Percentiles rank a stretch among this genome's conserved stretches.
Conservation (phyloP, 2,113 vertebrate species). For the Halcyon malimbica region DNA sequence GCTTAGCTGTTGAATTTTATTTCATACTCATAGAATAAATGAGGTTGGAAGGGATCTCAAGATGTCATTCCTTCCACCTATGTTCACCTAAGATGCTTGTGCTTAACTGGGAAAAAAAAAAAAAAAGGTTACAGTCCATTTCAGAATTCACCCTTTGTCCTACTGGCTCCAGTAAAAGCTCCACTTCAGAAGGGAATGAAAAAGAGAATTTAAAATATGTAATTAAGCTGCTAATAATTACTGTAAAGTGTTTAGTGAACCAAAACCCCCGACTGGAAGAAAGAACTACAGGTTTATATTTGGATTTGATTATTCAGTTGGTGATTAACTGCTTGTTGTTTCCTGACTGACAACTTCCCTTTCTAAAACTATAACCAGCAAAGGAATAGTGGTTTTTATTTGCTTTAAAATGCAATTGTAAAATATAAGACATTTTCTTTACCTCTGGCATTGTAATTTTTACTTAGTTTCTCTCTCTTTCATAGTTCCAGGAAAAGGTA, state of each 20-base stretch:
- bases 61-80: not conserved
- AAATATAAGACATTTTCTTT: not conserved
- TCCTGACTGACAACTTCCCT: not conserved
- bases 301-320: not conserved
- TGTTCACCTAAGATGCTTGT: not conserved
- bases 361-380: not conserved
- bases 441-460: not conserved
- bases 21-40: not conserved
- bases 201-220: not conserved
- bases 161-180: not conserved
- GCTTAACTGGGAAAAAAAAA: not conserved
- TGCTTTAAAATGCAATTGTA: not conserved
- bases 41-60: not conserved
- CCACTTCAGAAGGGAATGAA: slow-evolving; percentile 6
- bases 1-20: not conserved
- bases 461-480: not conserved
- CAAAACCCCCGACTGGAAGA: not conserved
- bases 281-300: not conserved
- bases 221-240: slow-evolving; percentile 48
- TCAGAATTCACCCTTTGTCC: not conserved
- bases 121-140: not conserved
- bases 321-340: not conserved
- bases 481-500: not conserved
- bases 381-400: not conserved
- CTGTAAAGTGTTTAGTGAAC: not conserved